Base-by-base conservation (phyloP, 2,888 invertebrate species). In the Dolichopus griseipennis region DNA sequence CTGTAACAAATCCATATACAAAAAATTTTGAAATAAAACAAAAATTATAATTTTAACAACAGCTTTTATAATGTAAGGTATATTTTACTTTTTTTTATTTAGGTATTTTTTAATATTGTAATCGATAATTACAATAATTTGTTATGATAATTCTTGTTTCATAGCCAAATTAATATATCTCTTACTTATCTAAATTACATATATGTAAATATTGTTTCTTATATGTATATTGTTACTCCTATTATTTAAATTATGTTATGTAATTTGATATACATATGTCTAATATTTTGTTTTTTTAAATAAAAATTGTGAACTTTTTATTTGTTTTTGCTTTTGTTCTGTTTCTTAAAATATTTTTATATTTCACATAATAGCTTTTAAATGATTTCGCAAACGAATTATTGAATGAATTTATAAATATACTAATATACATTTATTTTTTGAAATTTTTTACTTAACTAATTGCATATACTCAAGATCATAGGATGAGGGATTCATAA, bases 1-100 rank as follows among this genome's bases (percentile, higher is more conserved):
- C n/a, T n/a, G n/a, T n/a, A n/a, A n/a, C n/a, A 52, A 18, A 8
- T 9, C 15, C 18, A 52, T 52, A 52, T 9, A 18, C 12, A 52
- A 52, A 52, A 52, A 61, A 61, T 61, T 20, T 20, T 61, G 8
- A 20, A 20, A 61, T 52, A 52, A 52, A 52, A 52, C 52, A 18
- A 22, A 27, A 9, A 22, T 22, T 10, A 20, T 63, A 27, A 15
- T 63, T 63, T 63, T 63, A 63, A 63, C 63, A 63, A 63, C 63
- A 63, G 63, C 63, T 63, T 63, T 61, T 63, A 63, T 63, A 63
- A 63, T 63, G 15, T 63, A 27, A 27, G 22, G 22, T 62, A 22
- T 62, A 27, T 62, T 22, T 62, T 4, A 5, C 2, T 22, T 63
- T 18, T 63, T 27, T 15, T 63, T 27, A 27, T 52, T 52, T 52